Conservation (phyloP, 2,888 invertebrate species). For the Dicyrtoma fusca region DNA sequence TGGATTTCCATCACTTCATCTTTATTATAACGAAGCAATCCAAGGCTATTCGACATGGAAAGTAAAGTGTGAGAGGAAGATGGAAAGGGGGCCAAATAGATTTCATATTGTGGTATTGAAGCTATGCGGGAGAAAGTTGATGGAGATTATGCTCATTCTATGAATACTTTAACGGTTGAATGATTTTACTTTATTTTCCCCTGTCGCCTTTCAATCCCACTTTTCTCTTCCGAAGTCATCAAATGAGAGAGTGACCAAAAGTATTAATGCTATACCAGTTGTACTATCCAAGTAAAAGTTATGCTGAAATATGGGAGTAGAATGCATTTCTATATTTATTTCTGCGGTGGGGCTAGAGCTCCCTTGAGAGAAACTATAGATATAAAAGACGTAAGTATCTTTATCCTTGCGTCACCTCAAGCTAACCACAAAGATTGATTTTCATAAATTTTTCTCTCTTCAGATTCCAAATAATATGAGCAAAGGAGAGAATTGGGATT, state of each 20-base stretch:
- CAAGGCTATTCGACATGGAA: not conserved
- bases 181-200: not conserved
- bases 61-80: no score
- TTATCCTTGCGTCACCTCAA: slow-evolving; percentile 11
- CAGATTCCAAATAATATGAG: slow-evolving; percentile 18
- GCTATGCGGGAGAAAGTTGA: not conserved
- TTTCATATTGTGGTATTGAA: not conserved
- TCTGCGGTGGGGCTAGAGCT: not conserved
- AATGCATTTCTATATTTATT: not conserved
- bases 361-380: not conserved
- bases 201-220: not conserved
- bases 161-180: slow-evolving; percentile 1
- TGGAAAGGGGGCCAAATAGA: not conserved
- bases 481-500: not conserved
- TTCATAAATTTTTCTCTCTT: slow-evolving; percentile 14
- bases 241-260: not conserved
- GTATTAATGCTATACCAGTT: not conserved
- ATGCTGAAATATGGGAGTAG: not conserved
- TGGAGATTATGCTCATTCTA: not conserved
- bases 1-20: not conserved
- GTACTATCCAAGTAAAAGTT: not conserved
- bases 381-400: no score
- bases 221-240: not conserved
- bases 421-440: slow-evolving; percentile 24
- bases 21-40: not conserved